These are phyloP conservation scores for Eufriesea mexicana DNA, from an alignment of 1,140 invertebrate species.

Conservation along the genomic window DNA sequence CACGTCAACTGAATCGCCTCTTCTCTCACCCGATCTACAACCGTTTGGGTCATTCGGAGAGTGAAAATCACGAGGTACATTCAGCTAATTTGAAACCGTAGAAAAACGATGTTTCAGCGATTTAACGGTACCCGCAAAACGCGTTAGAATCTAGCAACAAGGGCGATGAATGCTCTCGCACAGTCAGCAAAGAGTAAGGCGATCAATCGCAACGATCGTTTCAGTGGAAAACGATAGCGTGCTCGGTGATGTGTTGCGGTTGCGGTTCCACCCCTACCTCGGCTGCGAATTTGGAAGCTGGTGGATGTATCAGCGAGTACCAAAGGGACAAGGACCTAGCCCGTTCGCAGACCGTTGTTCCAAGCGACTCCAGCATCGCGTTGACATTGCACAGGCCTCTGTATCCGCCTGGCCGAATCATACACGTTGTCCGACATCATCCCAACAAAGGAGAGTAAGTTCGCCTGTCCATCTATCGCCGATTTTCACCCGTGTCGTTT, in stretches of 20 bases:
- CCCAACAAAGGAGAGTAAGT: conserved; percentile 92
- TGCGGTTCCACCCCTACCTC: conserved; percentile 87
- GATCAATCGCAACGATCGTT: conserved; percentile 38
- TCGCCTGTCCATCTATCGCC: not conserved
- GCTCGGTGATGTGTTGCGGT: conserved; percentile 91
- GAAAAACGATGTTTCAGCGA: not conserved
- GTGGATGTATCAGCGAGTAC: conserved; percentile 86
- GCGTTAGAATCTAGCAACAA: not conserved
- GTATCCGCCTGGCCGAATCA: conserved; percentile 94
- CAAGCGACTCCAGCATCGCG: conserved; percentile 88
- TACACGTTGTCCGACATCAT: conserved; percentile 95
- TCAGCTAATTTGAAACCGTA: not conserved
- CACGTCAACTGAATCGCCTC: not conserved
- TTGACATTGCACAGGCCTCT: conserved; percentile 91
- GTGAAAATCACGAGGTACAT: not conserved
- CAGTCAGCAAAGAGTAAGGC: not conserved
- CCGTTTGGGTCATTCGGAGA: too few relatives aligned
- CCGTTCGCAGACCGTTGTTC: conserved; percentile 85
- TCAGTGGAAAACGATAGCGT: conserved; percentile 95
- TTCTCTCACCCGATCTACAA: too few relatives aligned
- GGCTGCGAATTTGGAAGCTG: conserved; percentile 86
- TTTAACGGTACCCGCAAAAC: not conserved
- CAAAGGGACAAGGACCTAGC: conserved; percentile 84
- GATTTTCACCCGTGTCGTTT: not conserved
- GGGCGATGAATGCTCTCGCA: not conserved